Conservation (phyloP, 2,888 invertebrate species). For the Sminthurinus aureus region DNA sequence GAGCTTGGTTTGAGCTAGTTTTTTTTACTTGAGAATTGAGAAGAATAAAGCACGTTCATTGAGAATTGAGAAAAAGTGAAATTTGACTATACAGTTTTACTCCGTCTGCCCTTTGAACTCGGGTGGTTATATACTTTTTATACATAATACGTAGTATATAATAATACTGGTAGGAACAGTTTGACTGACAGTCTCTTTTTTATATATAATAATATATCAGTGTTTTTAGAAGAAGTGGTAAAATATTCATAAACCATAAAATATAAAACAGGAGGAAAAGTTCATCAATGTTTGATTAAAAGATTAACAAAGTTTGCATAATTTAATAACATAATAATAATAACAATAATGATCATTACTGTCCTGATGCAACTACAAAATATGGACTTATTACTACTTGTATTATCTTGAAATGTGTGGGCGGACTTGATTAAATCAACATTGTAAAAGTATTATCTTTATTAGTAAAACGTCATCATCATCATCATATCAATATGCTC, state of each 20-base stretch:
- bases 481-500: not conserved
- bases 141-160: no score
- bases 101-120: not conserved
- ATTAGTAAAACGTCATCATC: not conserved
- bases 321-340: not conserved
- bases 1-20: constrained; percentile 21
- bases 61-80: not conserved
- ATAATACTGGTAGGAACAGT: not conserved
- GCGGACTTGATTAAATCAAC: not conserved
- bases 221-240: not conserved
- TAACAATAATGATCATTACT: no score
- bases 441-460: no score
- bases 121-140: not conserved
- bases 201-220: not conserved
- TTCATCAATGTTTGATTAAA: not conserved
- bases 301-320: not conserved
- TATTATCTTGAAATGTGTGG: not conserved
- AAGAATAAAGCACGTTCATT: not conserved
- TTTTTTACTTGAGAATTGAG: not conserved
- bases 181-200: not conserved
- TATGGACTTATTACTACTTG: no score
- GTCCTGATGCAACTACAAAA: no score
- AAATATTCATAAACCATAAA: no score
- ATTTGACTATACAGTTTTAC: not conserved
- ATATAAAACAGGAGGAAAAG: not conserved